Percentiles rank a stretch among this genome's conserved stretches.
These are phyloP conservation scores for Cricetomys ansorgei DNA, from an alignment of 2,113 vertebrate genomes.

Conservation along the genomic window DNA sequence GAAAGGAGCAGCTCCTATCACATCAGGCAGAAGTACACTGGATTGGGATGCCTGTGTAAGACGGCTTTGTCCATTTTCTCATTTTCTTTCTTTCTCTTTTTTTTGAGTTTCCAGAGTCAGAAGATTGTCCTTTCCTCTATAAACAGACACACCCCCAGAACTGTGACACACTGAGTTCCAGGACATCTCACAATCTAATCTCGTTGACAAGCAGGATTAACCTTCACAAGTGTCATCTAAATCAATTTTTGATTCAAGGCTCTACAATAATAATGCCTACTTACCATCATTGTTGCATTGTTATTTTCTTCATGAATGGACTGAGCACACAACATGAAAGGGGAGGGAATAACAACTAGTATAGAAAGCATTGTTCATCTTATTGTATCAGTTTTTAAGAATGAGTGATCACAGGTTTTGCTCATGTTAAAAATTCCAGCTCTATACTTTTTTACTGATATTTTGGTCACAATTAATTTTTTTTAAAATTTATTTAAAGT, in stretches of 20 bases:
- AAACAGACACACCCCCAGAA: not conserved
- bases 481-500: conserved; percentile 19
- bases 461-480: not conserved
- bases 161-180: not conserved
- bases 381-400: not conserved
- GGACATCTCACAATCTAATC: not conserved
- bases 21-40: not conserved
- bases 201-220: not conserved
- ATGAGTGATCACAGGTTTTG: not conserved
- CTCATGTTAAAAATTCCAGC: not conserved
- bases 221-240: accelerated
- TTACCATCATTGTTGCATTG: not conserved
- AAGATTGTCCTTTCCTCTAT: not conserved
- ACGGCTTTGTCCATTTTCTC: no score
- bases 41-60: no score
- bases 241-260: not conserved
- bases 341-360: not conserved
- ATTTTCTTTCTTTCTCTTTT: not conserved
- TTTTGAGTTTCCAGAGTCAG: no score
- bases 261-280: not conserved
- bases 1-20: no score
- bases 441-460: not conserved
- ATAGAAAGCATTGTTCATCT: not conserved
- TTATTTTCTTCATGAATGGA: not conserved
- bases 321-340: not conserved